These are phyloP conservation scores for Drosophila demipolita DNA, from an alignment of 2,888 invertebrate genomes.

Conservation along the genomic window DNA sequence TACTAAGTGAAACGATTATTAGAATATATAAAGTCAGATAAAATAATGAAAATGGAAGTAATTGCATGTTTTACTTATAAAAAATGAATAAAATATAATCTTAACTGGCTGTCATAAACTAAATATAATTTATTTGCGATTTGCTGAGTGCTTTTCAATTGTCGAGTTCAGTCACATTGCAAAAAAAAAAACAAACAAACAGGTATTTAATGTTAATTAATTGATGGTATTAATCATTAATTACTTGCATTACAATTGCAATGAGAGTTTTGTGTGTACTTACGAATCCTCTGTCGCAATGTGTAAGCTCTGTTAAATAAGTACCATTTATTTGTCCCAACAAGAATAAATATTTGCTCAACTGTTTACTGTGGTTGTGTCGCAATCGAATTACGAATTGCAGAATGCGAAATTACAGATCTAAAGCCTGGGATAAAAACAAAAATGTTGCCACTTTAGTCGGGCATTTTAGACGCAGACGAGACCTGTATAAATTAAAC, in stretches of 20 bases:
- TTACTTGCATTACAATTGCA: conserved; percentile 53
- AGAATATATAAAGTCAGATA: conserved; percentile 7
- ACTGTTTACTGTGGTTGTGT: conserved; percentile 58
- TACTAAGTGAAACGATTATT: conserved; percentile 30
- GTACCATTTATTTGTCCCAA: conserved; percentile 36
- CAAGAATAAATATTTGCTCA: conserved; percentile 65
- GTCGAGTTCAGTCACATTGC: conserved; percentile 13
- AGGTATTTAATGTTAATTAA: conserved; percentile 48
- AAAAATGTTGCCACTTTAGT: not conserved
- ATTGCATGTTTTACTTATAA: not conserved
- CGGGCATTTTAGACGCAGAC: not conserved
- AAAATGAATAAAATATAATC: not conserved
- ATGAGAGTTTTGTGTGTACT: conserved; percentile 23
- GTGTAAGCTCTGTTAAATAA: conserved; percentile 44
- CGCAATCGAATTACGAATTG: conserved; percentile 46
- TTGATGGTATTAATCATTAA: conserved; percentile 63
- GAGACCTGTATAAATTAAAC: not conserved
- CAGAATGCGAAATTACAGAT: conserved; percentile 20
- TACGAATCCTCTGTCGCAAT: conserved; percentile 9
- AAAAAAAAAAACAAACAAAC: not conserved
- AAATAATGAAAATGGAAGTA: not conserved
- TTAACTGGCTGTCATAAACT: not conserved
- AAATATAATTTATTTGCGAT: conserved; percentile 1
- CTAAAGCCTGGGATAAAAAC: conserved; percentile 16
- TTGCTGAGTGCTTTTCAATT: conserved; percentile 3